Conservation (phyloP, 1,140 invertebrate species). For the Coenobita brevimanus region DNA sequence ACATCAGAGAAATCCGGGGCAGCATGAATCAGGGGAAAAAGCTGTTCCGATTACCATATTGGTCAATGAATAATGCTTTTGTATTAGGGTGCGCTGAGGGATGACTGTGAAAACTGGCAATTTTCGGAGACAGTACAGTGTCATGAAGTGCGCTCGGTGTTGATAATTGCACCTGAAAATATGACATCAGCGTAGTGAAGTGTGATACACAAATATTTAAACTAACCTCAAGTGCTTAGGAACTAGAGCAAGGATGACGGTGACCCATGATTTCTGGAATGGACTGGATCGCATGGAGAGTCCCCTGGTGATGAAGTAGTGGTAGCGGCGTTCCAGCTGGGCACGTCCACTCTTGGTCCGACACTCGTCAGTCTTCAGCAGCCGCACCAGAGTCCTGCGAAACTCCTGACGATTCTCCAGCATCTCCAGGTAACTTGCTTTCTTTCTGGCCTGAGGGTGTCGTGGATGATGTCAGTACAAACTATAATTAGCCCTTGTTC, state of each 20-base stretch:
- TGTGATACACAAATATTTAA: too few relatives aligned
- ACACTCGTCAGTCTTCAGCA: constrained; percentile 63
- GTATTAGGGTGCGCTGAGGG: too few relatives aligned
- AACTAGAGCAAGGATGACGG: constrained; percentile 54
- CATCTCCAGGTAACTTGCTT: constrained; percentile 67
- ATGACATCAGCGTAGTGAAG: too few relatives aligned
- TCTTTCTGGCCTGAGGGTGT: constrained; percentile 38
- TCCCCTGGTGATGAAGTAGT: constrained; percentile 68
- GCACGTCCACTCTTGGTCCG: constrained; percentile 43
- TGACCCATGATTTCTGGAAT: constrained; percentile 66
- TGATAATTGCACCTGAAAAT: too few relatives aligned
- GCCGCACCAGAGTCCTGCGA: constrained; percentile 57
- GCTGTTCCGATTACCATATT: too few relatives aligned
- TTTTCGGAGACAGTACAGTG: too few relatives aligned
- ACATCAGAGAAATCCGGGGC: too few relatives aligned
- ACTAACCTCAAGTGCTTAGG: constrained; percentile 52
- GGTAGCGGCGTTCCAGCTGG: constrained; percentile 62
- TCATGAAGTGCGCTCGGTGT: too few relatives aligned
- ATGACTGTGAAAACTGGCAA: too few relatives aligned
- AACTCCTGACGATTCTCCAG: constrained; percentile 67
- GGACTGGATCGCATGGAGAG: constrained; percentile 65
- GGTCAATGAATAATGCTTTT: too few relatives aligned
- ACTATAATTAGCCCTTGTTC: neutral
- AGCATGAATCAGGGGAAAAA: too few relatives aligned
- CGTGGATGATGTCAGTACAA: too few relatives aligned